Conservation (phyloP, 2,888 invertebrate genomes). For the Caradrina kadenii region DNA sequence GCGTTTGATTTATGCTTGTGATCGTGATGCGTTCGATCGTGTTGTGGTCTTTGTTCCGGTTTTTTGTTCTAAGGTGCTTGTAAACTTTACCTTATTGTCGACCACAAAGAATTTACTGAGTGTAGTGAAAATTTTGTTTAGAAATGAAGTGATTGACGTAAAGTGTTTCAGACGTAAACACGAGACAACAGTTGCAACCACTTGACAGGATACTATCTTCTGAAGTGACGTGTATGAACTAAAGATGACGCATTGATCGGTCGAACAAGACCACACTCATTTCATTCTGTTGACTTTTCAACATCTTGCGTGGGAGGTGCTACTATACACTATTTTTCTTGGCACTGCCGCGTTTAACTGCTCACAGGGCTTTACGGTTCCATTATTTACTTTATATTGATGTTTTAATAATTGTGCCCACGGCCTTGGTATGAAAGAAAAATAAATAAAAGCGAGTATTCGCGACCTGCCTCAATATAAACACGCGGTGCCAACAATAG, state of each 20-base stretch:
- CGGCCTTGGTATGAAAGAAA: conserved; percentile 42
- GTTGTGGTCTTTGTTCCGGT: conserved; percentile 1
- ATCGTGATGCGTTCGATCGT: conserved; percentile 30
- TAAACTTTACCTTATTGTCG: conserved; percentile 30
- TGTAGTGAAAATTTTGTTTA: conserved; percentile 5
- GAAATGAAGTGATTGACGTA: conserved; percentile 1
- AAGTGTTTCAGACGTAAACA: conserved; percentile 1
- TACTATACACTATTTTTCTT: conserved; percentile 26
- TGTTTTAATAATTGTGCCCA: conserved; percentile 29
- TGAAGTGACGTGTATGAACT: conserved; percentile 11
- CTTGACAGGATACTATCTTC: neutral
- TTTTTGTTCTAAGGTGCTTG: neutral
- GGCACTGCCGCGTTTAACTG: conserved; percentile 8
- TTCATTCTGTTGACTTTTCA: conserved; percentile 19
- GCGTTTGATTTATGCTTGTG: conserved; percentile 62
- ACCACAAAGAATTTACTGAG: neutral
- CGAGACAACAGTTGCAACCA: conserved; percentile 4
- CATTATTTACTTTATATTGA: conserved; percentile 27
- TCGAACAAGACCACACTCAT: conserved; percentile 20
- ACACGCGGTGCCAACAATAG: conserved; percentile 77
- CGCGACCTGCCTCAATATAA: conserved; percentile 73
- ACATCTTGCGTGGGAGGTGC: conserved; percentile 17
- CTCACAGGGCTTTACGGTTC: neutral
- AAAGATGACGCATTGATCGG: conserved; percentile 21
- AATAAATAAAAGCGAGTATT: conserved; percentile 51